Base-by-base conservation (phyloP, 64 coral and sea anemone genomes). In the Stichodactyla helianthus region DNA sequence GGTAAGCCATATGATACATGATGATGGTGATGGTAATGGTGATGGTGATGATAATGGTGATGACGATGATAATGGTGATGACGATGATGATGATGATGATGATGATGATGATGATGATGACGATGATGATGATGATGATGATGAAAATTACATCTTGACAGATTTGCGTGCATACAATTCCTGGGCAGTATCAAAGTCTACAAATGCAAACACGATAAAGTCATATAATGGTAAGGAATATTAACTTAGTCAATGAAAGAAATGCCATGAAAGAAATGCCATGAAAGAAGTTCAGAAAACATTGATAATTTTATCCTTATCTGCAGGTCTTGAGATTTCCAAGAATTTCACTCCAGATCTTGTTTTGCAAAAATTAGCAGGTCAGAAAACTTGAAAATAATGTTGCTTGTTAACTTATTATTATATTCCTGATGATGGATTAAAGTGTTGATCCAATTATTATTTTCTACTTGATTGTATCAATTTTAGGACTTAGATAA, bases 291-390 rank as follows among this genome's bases (percentile, higher is more conserved):
- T 59, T 62, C 59, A 5, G 18, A 17, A 18, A 17, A 14, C 9
- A 62, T 17, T 17, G 5, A 17, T 4, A 17, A 17, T 62, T 15
- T 13, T 62, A 9, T 65, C 22, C 20, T 65, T 20, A 5, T 16
- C 15, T 25, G 20, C 28, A 79, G 77, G 31, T 79, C 22, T 50
- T 6, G 77, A 31, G 4, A 50, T 79, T 6, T 31, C 77, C 16
- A 52, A 79, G 28, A 8, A 31, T 52, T 79, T 79, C 77, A 79
- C 77, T 15, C 77, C 77, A 6, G 15, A 79, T 14, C 77, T 79
- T 52, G 77, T 79, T n/a, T 26, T 79, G 14, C 27, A 79, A 25
- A 79, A 79, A 79, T 10, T 79, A 50, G 77, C 77, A 31, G 77
- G 77, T 79, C 6, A 79, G 77, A 79, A 79, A 23, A 65, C 62